phyloP scores from a whole-genome alignment of 2,888 invertebrate species.

The Zaprionus obscuricornis region DNA sequence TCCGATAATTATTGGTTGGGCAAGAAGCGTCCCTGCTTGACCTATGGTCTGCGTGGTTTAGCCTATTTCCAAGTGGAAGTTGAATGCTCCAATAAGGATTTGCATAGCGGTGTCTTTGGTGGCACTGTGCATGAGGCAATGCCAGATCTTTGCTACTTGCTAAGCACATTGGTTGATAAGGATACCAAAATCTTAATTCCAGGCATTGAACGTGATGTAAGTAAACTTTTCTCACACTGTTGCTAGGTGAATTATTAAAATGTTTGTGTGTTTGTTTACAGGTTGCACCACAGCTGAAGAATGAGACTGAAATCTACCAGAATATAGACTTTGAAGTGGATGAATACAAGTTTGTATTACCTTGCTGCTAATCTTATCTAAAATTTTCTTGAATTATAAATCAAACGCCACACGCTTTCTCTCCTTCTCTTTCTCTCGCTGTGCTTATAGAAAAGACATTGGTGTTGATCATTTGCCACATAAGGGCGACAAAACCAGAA shows the following conservation, averaged over 20 bases:
- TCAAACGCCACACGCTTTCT: conserved; percentile 18
- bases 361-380: conserved; percentile 59
- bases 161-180: conserved; percentile 92
- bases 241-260: no score
- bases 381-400: conserved; percentile 45
- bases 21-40: conserved; percentile 97
- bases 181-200: conserved; percentile 94
- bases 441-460: conserved; percentile 85
- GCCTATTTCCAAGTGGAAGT: conserved; percentile 96
- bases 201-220: conserved; percentile 92
- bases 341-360: conserved; percentile 88
- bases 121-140: conserved; percentile 96
- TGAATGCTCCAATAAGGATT: conserved; percentile 94
- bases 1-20: conserved; percentile 99
- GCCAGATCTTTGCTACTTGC: conserved; percentile 94
- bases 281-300: conserved; percentile 87
- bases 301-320: conserved; percentile 89
- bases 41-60: conserved; percentile 97
- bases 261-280: conserved; percentile 22
- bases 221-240: no score
- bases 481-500: conserved; percentile 90
- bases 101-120: conserved; percentile 98
- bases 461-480: conserved; percentile 89
- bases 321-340: conserved; percentile 93
- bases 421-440: conserved; percentile 3